Base-by-base conservation (phyloP, 2,888 invertebrate species). In the Philereme vetulata region DNA sequence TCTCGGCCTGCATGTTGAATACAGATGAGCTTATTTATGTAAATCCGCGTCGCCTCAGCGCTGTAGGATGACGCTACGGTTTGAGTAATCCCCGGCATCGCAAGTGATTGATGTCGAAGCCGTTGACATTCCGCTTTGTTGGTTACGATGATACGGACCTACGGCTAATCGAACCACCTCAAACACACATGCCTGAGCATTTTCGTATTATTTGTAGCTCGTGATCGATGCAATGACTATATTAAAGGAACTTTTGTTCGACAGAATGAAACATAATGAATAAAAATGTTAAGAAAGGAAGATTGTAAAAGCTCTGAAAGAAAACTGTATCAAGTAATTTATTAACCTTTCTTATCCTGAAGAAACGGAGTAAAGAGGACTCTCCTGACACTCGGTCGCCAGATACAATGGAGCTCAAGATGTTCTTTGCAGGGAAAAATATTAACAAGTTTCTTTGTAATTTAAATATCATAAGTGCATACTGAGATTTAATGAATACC, bases 11-110 rank as follows among this genome's bases (percentile, higher is more conserved):
- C 87, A 88, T 82, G 84, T 81, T 84, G 89, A 89, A 89, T 89
- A 89, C 87, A 89, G 86, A 89, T 88, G 88, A 88, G 88, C 84
- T 88, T 88, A 88, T 88, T 89, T 89, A 89, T 88, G 89, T 87
- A 88, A 88, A 89, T 89, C 83, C 76, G 74, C 78, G 79, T 81
- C 79, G 84, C 84, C 80, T 80, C 78, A 75, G 71, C 75, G 78
- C 74, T 75, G 70, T 68, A 78, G 82, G 78, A 81, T 85, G 87
- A 85, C 83, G 84, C 84, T 75, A 77, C 77, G 72, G 82, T 77
- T 80, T 78, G 76, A 78, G 82, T 86, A 88, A 88, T 86, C 85
- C 85, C 81, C 70, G 74, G 76, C 82, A 81, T 82, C 84, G 82
- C 82, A 85, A 84, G 87, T 87, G 88, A 88, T 89, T 88, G 87